Evolutionary conservation across 92 coral and sea anemone species (phyloP).

Genomic region (Heliopora coerulea): DNA sequence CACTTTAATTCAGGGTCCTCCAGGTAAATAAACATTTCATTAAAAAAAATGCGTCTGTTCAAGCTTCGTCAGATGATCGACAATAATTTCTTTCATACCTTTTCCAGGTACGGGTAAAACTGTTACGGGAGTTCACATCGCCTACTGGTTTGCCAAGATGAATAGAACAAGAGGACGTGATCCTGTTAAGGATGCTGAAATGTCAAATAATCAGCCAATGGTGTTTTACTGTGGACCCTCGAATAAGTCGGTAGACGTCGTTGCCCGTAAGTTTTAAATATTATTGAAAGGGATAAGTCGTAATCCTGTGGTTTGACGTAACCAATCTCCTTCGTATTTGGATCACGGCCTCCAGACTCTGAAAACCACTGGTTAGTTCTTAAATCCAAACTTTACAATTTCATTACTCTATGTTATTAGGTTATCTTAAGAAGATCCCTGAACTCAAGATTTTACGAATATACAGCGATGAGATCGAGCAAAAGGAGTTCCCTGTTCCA

Average conservation of each 20-base stretch:
- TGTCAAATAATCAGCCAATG: constrained; percentile 2
- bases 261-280: constrained; percentile 57
- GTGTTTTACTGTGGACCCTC: constrained; percentile 97
- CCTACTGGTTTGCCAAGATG: constrained; percentile 79
- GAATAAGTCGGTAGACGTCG: constrained; percentile 94
- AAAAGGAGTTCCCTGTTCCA: constrained; percentile 78
- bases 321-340: too few relatives aligned
- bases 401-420: constrained; percentile 34
- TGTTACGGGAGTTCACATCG: constrained; percentile 93
- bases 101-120: constrained; percentile 90
- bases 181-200: not conserved
- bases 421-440: constrained; percentile 65
- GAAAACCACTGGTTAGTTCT: too few relatives aligned
- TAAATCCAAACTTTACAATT: too few relatives aligned
- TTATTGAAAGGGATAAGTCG: too few relatives aligned
- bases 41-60: too few relatives aligned
- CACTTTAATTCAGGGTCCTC: constrained; percentile 91
- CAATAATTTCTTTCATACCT: not conserved
- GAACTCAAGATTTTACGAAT: constrained; percentile 74
- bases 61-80: not conserved
- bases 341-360: too few relatives aligned
- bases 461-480: constrained; percentile 69
- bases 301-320: too few relatives aligned
- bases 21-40: constrained; percentile 55
- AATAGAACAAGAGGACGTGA: constrained; percentile 24